Evolutionary conservation across 2,113 vertebrate genomes (phyloP), one percentile per base, ranked within the genome.

Genomic region (Pardalotus punctatus): DNA sequence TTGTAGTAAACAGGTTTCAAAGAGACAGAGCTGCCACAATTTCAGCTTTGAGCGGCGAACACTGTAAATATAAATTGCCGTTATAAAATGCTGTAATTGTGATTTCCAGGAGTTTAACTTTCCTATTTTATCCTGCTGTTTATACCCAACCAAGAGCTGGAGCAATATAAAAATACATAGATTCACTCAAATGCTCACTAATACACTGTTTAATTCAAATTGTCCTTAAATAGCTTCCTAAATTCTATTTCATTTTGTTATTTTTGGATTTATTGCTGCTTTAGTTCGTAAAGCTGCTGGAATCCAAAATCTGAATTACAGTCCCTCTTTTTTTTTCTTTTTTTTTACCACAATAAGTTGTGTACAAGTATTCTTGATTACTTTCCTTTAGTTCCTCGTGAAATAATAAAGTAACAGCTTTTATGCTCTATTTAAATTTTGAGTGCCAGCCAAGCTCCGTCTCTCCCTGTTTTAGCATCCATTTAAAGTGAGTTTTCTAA

Each of bases 361-460:
- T 88, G 74, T 66, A 89, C 93, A 95, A 93, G 89, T 91, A 87
- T 88, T 96, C 82, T 97, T 96, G 93, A 96, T 97, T 97, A 94
- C 71, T 96, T 93, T 93, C 67, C n/a, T 93, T 96, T 88, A 79
- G 82, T 81, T 96, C 84, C 72, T 94, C 5, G 4, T 86, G 90
- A 96, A 97, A 97, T 93, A 95, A 97, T 96, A 93, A 97, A 97
- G 92, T 80, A 93, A 64, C 65, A 86, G 88, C 88, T 95, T 96
- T 97, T 94, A 96, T 96, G 93, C 94, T 94, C 95, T 95, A 94
- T 96, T 97, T 97, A 95, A 96, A 90, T 93, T 72, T 91, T 97
- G 96, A 96, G 90, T 89, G 73, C 86, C n/a, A 94, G 93, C 96
- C 96, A 96, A 96, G 72, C 84, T 73, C 64, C 6, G 21, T 88